Evolutionary conservation across 2,888 invertebrate species (phyloP).

Genomic region (Platycnemis pennipes): DNA sequence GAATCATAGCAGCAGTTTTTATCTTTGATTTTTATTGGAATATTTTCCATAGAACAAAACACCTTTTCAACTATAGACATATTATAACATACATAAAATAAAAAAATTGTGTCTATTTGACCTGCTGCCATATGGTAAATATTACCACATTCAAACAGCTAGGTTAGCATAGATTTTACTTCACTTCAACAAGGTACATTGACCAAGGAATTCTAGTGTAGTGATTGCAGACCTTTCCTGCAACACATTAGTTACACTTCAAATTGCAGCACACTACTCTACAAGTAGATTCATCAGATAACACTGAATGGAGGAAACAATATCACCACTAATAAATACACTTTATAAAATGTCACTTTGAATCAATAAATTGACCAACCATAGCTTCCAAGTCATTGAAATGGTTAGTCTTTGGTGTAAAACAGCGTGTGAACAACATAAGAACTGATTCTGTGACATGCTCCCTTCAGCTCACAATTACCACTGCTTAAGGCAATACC

Average conservation of each 20-base stretch:
- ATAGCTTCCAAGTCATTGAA: background rate
- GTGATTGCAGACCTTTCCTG: background rate
- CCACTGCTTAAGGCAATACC: background rate
- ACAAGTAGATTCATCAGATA: slow-evolving; percentile 26
- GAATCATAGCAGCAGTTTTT: no score
- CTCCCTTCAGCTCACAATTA: background rate
- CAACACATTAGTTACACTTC: slow-evolving; percentile 10
- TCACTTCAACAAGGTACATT: slow-evolving; percentile 30
- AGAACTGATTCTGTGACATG: background rate
- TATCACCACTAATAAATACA: background rate
- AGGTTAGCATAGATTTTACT: slow-evolving; percentile 11
- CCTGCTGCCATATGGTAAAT: slow-evolving; percentile 57
- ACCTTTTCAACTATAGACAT: slow-evolving; percentile 63
- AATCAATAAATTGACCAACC: background rate
- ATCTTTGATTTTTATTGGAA: slow-evolving; percentile 48
- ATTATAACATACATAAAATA: slow-evolving; percentile 28
- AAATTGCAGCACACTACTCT: background rate
- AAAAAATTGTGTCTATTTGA: background rate
- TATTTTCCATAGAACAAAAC: slow-evolving; percentile 49
- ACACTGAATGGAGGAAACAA: slow-evolving; percentile 14
- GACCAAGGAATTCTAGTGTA: background rate
- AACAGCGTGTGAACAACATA: background rate
- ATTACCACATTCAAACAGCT: slow-evolving; percentile 59
- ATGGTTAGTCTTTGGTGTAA: background rate
- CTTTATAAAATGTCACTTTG: background rate